phyloP scores from a whole-genome alignment of 2,113 vertebrate species.

The Xerus inauris region DNA sequence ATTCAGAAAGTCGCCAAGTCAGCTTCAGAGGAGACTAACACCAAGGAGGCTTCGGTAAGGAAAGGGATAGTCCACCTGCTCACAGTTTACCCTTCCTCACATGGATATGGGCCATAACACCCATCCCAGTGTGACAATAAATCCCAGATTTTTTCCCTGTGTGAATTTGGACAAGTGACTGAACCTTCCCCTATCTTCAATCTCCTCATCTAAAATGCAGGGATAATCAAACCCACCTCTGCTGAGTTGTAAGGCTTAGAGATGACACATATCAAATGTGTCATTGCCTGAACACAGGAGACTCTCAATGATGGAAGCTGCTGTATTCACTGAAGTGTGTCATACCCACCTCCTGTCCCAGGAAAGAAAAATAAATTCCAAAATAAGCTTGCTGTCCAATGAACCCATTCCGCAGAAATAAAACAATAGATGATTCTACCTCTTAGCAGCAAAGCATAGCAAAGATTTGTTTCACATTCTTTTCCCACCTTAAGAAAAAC shows the following conservation, averaged over 20 bases:
- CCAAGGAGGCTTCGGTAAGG: slow-evolving; percentile 96
- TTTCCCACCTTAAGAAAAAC: not conserved
- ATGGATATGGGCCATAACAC: not conserved
- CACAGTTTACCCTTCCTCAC: not conserved
- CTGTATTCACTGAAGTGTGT: not conserved
- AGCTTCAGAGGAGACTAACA: slow-evolving; percentile 96
- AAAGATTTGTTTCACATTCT: not conserved
- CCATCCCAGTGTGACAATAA: not conserved
- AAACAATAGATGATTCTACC: not conserved
- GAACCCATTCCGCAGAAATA: not conserved
- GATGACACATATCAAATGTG: not conserved
- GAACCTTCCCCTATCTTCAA: not conserved
- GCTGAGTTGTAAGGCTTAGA: not conserved
- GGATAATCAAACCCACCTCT: not conserved
- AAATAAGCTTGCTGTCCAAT: not conserved
- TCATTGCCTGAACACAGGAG: not conserved
- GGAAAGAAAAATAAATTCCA: not conserved
- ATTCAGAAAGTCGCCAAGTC: slow-evolving; percentile 97
- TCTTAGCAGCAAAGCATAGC: not conserved
- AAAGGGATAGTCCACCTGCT: not conserved
- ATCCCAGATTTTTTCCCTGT: not conserved
- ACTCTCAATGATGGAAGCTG: not conserved
- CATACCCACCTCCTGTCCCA: not conserved
- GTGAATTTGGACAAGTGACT: not conserved
- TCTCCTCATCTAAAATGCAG: not conserved